Base-by-base conservation (phyloP, 2,888 invertebrate genomes). In the Chorisops tibialis region DNA sequence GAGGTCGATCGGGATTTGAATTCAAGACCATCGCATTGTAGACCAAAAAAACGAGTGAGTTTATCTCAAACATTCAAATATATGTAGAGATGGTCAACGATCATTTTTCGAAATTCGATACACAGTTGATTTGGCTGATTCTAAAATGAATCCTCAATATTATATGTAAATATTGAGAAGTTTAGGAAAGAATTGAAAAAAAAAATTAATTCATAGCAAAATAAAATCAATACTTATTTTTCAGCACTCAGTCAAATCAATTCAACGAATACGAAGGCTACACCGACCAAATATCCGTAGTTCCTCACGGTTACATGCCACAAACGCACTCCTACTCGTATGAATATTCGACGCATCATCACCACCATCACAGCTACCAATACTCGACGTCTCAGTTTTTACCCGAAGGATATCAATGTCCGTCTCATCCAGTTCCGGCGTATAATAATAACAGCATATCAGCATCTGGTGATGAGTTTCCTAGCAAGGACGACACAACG, bases 301-400 rank as follows among this genome's bases (percentile, higher is more conserved):
- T 73, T 18, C 69, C 73, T 12, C 73, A 71, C 63, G 70, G 72
- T 22, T 72, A 71, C 43, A 62, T 70, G 59, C 56, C 67, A n/a
- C 67, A 68, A 58, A 54, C 66, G 21, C 70, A 70, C 51, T 65
- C 65, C 16, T 65, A 68, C 22, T 48, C 63, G n/a, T 70, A 70
- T 54, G 70, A 70, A 16, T 69, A 70, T 52, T 67, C 66, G 59
- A 59, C 43, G 16, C 56, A 64, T n/a, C 63, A 67, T 21, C 69
- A 68, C 47, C 63, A 61, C 30, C 68, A 68, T 52, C 68, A 68
- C 56, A 24, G 66, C 59, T 63, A 65, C 61, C 67, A 68, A 56
- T 67, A 67, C 19, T 54, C 65, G 2, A 59, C 67, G 7, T 69
- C 58, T 3, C 49, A 49, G 16, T 58, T 49, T 49, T 12, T 49